Conservation (phyloP, 2,797 vertebrate genomes). For the Rhadinocentrus ornatus region DNA sequence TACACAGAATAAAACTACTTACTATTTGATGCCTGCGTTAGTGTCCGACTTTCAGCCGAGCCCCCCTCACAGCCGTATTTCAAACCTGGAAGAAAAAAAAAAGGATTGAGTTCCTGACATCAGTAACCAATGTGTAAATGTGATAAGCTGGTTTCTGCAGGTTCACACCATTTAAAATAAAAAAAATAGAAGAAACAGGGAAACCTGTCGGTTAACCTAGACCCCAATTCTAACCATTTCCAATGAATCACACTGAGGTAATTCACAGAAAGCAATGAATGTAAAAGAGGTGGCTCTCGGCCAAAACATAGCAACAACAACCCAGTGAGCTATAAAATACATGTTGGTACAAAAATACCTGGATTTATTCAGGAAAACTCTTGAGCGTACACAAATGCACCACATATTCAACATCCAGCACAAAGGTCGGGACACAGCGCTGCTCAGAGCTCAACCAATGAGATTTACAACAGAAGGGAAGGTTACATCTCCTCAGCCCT, state of each 20-base stretch:
- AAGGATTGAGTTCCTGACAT: slow-evolving; percentile 44
- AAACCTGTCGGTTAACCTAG: slow-evolving; percentile 21
- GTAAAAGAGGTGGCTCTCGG: slow-evolving; percentile 16
- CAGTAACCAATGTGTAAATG: slow-evolving; percentile 40
- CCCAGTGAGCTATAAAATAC: slow-evolving; percentile 19
- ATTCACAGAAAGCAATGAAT: slow-evolving; percentile 42
- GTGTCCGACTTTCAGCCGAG: too few relatives aligned
- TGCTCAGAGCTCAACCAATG: background rate
- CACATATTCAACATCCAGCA: slow-evolving; percentile 24
- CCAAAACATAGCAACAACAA: slow-evolving; percentile 41
- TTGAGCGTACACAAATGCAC: slow-evolving; percentile 20
- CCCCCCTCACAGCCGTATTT: too few relatives aligned
- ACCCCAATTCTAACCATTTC: slow-evolving; percentile 41
- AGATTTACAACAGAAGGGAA: slow-evolving; percentile 6
- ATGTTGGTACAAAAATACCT: slow-evolving; percentile 6
- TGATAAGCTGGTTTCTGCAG: slow-evolving; percentile 38
- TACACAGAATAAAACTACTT: too few relatives aligned
- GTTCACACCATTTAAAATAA: slow-evolving; percentile 27
- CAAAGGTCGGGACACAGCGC: slow-evolving; percentile 13
- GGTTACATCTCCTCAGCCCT: background rate
- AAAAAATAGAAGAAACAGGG: slow-evolving; percentile 9
- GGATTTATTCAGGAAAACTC: slow-evolving; percentile 30
- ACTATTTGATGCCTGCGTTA: too few relatives aligned
- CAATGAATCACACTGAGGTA: slow-evolving; percentile 38
- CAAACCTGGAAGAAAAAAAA: slow-evolving; percentile 27